Percentiles rank a stretch among this genome's conserved stretches.
These are phyloP conservation scores for Agapornis roseicollis DNA, from an alignment of 2,113 vertebrate species.

Conservation along the genomic window DNA sequence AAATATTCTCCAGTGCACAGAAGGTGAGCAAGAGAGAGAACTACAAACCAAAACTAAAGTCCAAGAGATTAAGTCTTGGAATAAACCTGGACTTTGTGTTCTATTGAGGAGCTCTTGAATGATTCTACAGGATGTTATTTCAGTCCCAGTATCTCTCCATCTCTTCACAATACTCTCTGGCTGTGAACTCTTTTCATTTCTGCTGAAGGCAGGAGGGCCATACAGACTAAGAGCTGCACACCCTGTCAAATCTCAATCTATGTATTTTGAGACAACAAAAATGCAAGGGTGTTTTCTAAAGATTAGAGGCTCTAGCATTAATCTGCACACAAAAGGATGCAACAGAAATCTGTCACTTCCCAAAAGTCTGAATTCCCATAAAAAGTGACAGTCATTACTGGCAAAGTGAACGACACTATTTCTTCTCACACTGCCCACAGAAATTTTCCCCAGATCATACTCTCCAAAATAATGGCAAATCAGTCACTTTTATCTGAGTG, in stretches of 20 bases:
- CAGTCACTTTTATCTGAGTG: background rate
- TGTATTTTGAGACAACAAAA: background rate
- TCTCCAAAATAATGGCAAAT: background rate
- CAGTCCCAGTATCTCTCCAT: background rate
- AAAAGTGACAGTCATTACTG: background rate
- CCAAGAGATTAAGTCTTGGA: background rate
- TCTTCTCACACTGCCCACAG: background rate
- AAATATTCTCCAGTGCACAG: background rate
- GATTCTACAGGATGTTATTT: background rate
- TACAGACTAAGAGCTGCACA: background rate
- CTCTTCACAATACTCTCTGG: background rate
- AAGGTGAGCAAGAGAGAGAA: background rate
- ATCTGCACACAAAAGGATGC: background rate
- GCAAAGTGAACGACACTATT: background rate
- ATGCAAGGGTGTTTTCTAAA: background rate
- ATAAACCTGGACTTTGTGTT: background rate
- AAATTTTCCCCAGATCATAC: background rate
- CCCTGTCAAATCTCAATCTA: background rate
- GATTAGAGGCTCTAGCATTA: background rate
- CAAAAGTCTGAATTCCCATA: background rate
- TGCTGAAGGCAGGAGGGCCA: background rate
- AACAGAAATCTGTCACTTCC: background rate
- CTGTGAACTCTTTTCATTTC: background rate
- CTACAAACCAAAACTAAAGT: background rate
- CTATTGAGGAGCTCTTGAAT: background rate